phyloP scores from a whole-genome alignment of 1,140 invertebrate species.

The Bombus breviceps region DNA sequence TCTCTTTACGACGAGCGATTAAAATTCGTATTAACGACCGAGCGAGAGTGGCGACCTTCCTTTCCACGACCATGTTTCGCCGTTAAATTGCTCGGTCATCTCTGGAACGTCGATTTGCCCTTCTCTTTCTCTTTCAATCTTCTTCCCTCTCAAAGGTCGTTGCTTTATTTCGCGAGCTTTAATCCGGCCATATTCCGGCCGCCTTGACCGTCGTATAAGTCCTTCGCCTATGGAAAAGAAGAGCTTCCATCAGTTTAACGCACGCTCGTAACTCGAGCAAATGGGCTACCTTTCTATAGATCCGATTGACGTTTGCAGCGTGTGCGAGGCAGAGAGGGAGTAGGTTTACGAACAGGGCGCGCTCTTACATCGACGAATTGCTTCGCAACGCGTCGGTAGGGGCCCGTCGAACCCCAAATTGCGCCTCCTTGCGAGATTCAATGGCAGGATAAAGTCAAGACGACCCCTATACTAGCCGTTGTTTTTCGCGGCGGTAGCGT shows the following conservation, averaged over 20 bases:
- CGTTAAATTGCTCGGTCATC: conserved; percentile 8
- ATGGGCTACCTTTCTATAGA: conserved; percentile 22
- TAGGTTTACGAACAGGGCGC: conserved; percentile 13
- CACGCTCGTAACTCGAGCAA: conserved; percentile 44
- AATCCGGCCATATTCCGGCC: conserved; percentile 2
- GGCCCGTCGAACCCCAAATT: not conserved
- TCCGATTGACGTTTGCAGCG: conserved; percentile 15
- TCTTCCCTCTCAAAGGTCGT: not conserved
- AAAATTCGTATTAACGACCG: conserved; percentile 72
- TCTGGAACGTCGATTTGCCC: not conserved
- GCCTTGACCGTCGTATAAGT: conserved; percentile 37
- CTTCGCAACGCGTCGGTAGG: conserved; percentile 5
- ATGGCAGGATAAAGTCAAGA: conserved; percentile 50
- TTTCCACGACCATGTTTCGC: not conserved
- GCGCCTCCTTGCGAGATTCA: conserved; percentile 41
- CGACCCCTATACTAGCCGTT: conserved; percentile 30
- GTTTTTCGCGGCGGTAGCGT: conserved; percentile 20
- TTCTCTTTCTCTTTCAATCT: not conserved
- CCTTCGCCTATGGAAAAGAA: conserved; percentile 5
- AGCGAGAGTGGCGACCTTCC: conserved; percentile 15
- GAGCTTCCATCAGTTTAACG: conserved; percentile 37
- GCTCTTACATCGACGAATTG: conserved; percentile 27
- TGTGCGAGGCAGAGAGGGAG: not conserved
- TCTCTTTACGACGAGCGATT: conserved; percentile 72
- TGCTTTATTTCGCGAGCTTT: conserved; percentile 58